A percentile compares a stretch with the other conserved stretches of the same genome.
These are phyloP conservation scores for Palaemon carinicauda DNA, from an alignment of 1,140 invertebrate genomes.

Conservation along the genomic window DNA sequence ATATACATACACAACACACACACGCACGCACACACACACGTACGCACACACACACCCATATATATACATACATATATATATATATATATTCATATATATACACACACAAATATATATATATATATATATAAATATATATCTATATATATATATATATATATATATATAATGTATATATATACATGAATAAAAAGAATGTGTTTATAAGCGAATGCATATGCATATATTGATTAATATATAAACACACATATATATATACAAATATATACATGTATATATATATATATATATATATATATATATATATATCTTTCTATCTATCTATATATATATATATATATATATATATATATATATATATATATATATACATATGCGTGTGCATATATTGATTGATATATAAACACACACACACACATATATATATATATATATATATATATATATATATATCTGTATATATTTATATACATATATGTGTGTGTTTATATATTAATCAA, in stretches of 20 bases:
- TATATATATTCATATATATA: not conserved
- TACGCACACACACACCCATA: too few species aligned
- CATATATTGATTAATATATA: not conserved
- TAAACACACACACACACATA: too few species aligned
- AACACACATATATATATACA: not conserved
- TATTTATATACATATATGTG: too few species aligned
- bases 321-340: not conserved
- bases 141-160: conserved; percentile 10
- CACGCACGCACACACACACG: too few species aligned
- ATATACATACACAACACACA: too few species aligned
- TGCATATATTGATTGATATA: too few species aligned
- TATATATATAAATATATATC: not conserved
- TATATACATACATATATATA: not conserved
- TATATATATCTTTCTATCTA: not conserved
- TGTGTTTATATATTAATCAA: too few species aligned
- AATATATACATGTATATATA: not conserved
- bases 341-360: not conserved
- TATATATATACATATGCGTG: not conserved
- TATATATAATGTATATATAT: not conserved
- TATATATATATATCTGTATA: not conserved
- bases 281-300: not conserved
- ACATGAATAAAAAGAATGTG: too few species aligned
- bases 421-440: not conserved
- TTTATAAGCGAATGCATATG: too few species aligned
- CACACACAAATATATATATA: not conserved